Evolutionary conservation across 2,888 invertebrate genomes (phyloP), one percentile per base, ranked within the genome.

Genomic region (Stratiomys singularior): DNA sequence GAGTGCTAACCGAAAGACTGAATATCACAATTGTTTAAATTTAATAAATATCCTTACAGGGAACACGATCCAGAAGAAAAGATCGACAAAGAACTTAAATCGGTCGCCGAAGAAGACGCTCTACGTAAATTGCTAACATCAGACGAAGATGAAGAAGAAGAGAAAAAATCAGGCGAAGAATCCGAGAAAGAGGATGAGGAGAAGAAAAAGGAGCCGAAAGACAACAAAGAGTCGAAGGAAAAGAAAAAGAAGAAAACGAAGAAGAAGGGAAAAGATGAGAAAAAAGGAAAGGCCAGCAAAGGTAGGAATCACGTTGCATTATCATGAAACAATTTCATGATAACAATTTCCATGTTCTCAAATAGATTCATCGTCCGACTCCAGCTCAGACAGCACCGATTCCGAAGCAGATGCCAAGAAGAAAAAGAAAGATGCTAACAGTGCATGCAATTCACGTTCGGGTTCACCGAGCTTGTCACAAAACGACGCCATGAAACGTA

Each of bases 21-120:
- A n/a, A n/a, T n/a, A n/a, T n/a, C n/a, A n/a, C n/a, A n/a, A n/a
- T n/a, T n/a, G n/a, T n/a, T n/a, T n/a, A n/a, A n/a, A n/a, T n/a
- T n/a, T n/a, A n/a, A n/a, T n/a, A n/a, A n/a, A n/a, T n/a, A n/a
- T n/a, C n/a, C n/a, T n/a, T n/a, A 71, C 85, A 92, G 92, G 84
- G 92, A 91, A 81, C 91, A 90, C 15, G 95, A 92, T 87, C 93
- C 90, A 83, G 95, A 92, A 85, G 90, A 88, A 76, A 95, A 92
- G 88, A 90, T 92, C 72, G 94, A 92, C 84, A 96, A 93, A 86
- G 96, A 94, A 85, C 90, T 95, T 84, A 95, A 93, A 86, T 92
- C 92, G 1, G 99, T 99, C 0, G 96, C 96, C 0, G 96, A 97
- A 83, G 97, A 97, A 84, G 94, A 93, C 82, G 97, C 94, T 0